A percentile compares a stretch with the other conserved stretches of the same genome.
Conservation (phyloP, 2,113 vertebrate genomes). For the Bothrops jararaca region DNA sequence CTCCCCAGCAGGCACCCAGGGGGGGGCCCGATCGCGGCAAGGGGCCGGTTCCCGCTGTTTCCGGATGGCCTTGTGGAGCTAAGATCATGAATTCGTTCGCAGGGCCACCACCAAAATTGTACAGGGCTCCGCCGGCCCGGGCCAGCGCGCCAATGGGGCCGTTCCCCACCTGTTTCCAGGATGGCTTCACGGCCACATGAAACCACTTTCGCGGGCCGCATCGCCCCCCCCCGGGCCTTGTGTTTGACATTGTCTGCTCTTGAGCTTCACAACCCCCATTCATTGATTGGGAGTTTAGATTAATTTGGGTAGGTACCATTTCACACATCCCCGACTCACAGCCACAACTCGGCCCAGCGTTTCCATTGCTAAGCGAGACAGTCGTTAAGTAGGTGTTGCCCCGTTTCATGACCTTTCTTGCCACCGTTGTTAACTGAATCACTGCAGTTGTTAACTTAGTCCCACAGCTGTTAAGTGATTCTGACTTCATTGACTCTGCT, state of each 20-base stretch:
- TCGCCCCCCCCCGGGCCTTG: too few relatives aligned
- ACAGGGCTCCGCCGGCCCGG: too few relatives aligned
- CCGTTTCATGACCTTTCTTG: background rate
- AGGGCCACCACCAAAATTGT: too few relatives aligned
- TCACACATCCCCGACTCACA: constrained; percentile 26
- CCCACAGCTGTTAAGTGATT: background rate
- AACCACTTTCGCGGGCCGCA: too few relatives aligned
- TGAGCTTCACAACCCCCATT: constrained; percentile 38
- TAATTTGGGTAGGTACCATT: constrained; percentile 50
- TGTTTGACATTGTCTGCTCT: background rate
- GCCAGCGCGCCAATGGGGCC: too few relatives aligned
- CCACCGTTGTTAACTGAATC: background rate
- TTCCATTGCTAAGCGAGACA: background rate
- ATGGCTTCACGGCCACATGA: too few relatives aligned
- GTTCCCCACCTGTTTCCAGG: too few relatives aligned
- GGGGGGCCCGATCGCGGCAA: too few relatives aligned
- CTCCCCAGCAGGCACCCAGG: too few relatives aligned
- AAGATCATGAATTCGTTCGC: too few relatives aligned
- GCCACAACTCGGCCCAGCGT: background rate
- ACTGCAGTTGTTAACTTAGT: background rate
- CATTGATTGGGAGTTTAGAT: constrained; percentile 52
- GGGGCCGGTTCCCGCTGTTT: too few relatives aligned
- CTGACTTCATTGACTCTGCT: background rate
- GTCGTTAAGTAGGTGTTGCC: background rate
- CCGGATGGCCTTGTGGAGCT: too few relatives aligned